Base-by-base conservation (phyloP, 2,888 invertebrate genomes). In the Hoplodrina ambigua region DNA sequence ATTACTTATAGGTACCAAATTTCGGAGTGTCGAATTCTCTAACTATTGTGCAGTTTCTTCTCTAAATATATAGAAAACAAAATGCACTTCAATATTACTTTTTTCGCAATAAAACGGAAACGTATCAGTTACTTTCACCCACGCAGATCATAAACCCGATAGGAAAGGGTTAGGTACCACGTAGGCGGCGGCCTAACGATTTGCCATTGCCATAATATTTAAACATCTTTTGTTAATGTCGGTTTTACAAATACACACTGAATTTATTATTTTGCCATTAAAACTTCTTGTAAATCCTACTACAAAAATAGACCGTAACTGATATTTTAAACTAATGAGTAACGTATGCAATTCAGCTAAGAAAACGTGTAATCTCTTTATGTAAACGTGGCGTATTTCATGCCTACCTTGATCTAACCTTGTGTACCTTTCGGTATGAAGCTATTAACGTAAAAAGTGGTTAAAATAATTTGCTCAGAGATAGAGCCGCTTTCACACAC, bases 81-180 rank as follows among this genome's bases (percentile, higher is more conserved):
- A 52, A 71, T 58, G 63, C 17, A 30, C 60, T 56, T 50, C 54
- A 52, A 73, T 68, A 30, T 52, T 17, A 46, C 46, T 55, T 49
- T 69, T 46, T 64, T 61, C 68, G 25, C 10, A 54, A 69, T 37
- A 59, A 64, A 62, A 59, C 25, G 19, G 64, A 72, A 61, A 67
- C 54, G 55, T 67, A 80, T 76, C 64, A 67, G 60, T 79, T 69
- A 58, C 53, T 74, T 60, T 55, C 60, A 11, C 80, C 78, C 65
- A 78, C 78, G 55, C 69, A 44, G 60, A 72, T 78, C 64, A 75
- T 78, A 78, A 78, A 67, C 15, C 49, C 53, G 66, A 78, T 81
- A 72, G 71, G 56, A 69, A 80, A 78, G 80, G 81, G 72, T 74
- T 72, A 69, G 78, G 68, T 69, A 30, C 69, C 66, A 60, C 54